These are phyloP conservation scores for Nesoenas mayeri DNA, from an alignment of 2,113 vertebrate genomes.

Conservation along the genomic window DNA sequence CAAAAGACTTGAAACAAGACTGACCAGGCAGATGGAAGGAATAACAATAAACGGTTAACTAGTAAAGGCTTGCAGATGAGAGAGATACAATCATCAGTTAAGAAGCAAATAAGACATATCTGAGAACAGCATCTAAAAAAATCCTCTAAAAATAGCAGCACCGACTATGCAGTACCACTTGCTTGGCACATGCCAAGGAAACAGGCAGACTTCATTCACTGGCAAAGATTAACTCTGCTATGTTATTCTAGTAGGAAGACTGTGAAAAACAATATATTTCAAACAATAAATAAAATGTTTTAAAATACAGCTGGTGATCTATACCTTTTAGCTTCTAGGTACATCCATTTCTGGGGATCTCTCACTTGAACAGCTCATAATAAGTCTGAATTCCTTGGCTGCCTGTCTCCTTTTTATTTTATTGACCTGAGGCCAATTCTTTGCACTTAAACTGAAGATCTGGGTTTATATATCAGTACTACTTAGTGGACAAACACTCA, in stretches of 20 bases:
- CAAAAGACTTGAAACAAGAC: neutral
- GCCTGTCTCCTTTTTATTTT: neutral
- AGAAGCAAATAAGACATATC: constrained; percentile 20
- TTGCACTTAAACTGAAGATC: neutral
- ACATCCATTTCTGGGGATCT: neutral
- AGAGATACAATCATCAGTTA: constrained; percentile 11
- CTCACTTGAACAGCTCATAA: neutral
- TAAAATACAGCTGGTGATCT: neutral
- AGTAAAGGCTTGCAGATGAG: neutral
- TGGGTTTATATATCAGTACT: neutral
- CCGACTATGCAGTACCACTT: neutral
- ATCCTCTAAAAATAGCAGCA: constrained; percentile 10
- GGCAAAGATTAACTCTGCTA: neutral
- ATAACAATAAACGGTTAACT: neutral
- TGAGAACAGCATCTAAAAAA: constrained; percentile 27
- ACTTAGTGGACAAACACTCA: neutral
- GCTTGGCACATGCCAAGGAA: neutral
- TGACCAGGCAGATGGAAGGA: neutral
- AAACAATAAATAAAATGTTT: neutral
- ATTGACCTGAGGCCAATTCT: neutral
- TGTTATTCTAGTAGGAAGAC: neutral
- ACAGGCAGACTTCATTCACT: neutral
- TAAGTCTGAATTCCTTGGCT: neutral
- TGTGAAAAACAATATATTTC: neutral
- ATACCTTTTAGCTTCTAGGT: neutral